Base-by-base conservation (phyloP, 2,888 invertebrate genomes). In the Drosophila affinis region DNA sequence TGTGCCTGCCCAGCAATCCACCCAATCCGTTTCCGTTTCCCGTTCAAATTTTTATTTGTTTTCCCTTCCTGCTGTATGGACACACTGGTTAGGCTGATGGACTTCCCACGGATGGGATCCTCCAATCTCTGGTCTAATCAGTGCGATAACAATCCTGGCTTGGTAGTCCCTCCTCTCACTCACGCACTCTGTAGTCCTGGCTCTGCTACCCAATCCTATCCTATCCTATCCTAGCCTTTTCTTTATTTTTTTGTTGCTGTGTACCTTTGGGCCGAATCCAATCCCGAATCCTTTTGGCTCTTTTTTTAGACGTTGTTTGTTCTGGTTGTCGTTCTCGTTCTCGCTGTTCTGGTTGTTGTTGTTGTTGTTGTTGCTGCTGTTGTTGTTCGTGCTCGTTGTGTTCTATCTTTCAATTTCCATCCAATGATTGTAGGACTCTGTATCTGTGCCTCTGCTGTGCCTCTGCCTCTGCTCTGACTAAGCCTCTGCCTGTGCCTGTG, bases 381-480 rank as follows among this genome's bases (percentile, higher is more conserved):
- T 61, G 61, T 75, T 70, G 39, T 69, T 72, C 60, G 49, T 74
- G 78, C 67, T 64, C 81, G 57, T 69, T 76, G 45, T 62, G 68
- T 55, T 62, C 18, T 45, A 48, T 57, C 34, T 58, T 56, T 48
- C 58, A 39, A 32, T 21, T 14, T 39, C 39, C 39, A 39, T n/a
- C 39, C 39, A n/a, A 45, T 55, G 63, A 12, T 78, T 44, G 72
- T 72, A 51, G n/a, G 60, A 24, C n/a, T 60, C 17, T 24, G 51
- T 52, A 51, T 54, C 73, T 65, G 64, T 60, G 51, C 58, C 47
- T 34, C 9, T 12, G 65, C 47, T 34, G 5, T 21, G 65, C 65
- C 61, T 62, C 62, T 24, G 21, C 21, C 72, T 65, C 62, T 57
- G 51, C 58, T 47, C 10, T 21, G 65, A 63, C 61, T 62, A 60